phyloP scores from a whole-genome alignment of 1,140 invertebrate genomes.

The Drosophila ananassae region DNA sequence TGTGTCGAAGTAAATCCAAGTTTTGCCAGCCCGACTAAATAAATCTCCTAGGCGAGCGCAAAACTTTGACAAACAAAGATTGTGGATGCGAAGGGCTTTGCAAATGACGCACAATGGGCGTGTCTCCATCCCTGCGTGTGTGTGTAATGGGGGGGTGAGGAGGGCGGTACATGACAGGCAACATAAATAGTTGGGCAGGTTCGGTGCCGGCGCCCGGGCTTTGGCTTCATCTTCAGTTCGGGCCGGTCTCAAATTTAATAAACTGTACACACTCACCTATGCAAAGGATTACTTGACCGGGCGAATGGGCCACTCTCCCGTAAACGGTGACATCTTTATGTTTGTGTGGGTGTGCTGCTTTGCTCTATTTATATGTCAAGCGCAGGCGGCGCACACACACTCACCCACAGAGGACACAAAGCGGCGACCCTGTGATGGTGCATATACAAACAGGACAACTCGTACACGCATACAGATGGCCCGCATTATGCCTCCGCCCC shows the following conservation, averaged over 20 bases:
- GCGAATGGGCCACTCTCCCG: constrained; percentile 21
- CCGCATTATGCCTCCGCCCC: constrained; percentile 60
- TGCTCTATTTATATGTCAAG: constrained; percentile 68
- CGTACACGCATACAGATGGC: constrained; percentile 77
- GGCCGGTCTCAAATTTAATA: constrained; percentile 47
- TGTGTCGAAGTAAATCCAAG: constrained; percentile 81
- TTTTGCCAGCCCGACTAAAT: constrained; percentile 78
- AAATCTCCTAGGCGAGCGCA: constrained; percentile 63
- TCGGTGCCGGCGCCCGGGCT: not conserved
- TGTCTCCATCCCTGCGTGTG: not conserved
- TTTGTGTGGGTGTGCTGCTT: constrained; percentile 1
- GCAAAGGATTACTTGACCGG: constrained; percentile 44
- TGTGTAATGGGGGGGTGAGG: not conserved
- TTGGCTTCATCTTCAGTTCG: not conserved
- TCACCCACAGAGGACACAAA: constrained; percentile 11
- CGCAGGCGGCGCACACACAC: constrained; percentile 40
- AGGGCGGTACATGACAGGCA: constrained; percentile 40
- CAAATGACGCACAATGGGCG: constrained; percentile 49
- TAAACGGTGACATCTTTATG: constrained; percentile 51
- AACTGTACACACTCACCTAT: constrained; percentile 50
- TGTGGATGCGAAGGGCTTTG: constrained; percentile 52
- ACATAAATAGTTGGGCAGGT: constrained; percentile 48
- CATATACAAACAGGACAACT: constrained; percentile 66
- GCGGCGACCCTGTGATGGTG: constrained; percentile 30
- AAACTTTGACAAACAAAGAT: constrained; percentile 61